These are phyloP conservation scores for Oreohelix idahoensis DNA, from an alignment of 1,140 invertebrate species.

Conservation along the genomic window DNA sequence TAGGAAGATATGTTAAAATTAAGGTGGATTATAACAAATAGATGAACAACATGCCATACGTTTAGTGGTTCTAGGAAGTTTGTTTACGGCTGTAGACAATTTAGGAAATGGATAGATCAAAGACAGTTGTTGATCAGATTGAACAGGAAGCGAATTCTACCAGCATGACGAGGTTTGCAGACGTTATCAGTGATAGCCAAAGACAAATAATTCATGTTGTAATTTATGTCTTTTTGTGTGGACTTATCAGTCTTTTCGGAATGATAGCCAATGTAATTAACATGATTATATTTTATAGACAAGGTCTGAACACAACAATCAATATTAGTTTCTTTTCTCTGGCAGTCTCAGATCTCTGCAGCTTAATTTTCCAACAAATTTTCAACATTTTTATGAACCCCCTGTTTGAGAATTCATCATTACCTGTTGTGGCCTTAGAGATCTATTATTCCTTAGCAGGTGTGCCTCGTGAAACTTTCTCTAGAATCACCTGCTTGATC, in stretches of 20 bases:
- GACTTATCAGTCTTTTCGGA: neutral
- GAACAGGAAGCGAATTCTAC: too few relatives aligned
- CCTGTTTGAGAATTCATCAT: neutral
- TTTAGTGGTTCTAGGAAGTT: too few relatives aligned
- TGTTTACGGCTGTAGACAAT: too few relatives aligned
- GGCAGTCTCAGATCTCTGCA: conserved; percentile 11
- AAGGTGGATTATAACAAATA: too few relatives aligned
- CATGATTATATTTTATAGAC: conserved; percentile 1
- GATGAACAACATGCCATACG: too few relatives aligned
- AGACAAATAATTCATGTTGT: neutral
- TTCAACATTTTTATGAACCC: neutral
- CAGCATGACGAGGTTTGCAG: too few relatives aligned
- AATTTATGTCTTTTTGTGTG: neutral
- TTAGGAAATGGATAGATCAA: too few relatives aligned
- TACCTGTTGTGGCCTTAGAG: neutral
- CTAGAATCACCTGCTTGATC: conserved; percentile 2
- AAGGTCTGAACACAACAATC: neutral
- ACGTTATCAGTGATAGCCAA: neutral
- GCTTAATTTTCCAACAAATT: neutral
- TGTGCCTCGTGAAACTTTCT: neutral
- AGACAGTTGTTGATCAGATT: too few relatives aligned
- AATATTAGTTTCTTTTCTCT: conserved; percentile 17
- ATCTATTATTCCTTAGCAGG: neutral
- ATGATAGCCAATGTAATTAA: neutral
- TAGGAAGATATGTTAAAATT: too few relatives aligned